Evolutionary conservation across 2,113 vertebrate genomes (phyloP), one percentile per base, ranked within the genome.

Genomic region (Tragulus kanchil): DNA sequence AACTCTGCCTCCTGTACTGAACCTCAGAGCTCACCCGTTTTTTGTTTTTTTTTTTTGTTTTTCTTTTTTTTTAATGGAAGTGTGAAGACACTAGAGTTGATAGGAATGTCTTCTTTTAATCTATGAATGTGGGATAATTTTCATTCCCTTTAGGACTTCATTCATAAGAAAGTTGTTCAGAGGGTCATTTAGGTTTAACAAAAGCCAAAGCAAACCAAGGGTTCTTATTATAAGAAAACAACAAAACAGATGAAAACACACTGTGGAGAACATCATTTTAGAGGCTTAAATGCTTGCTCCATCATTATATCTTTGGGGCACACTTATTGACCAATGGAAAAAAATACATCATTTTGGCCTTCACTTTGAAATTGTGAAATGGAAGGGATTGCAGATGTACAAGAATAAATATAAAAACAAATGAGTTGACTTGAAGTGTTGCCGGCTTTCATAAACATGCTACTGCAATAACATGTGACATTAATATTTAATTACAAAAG

Each of bases 401-500:
- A 98, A 99, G 98, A 99, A 99, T 99, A 99, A 99, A 99, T 99
- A 99, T 99, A 99, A 99, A 99, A 99, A 99, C 99, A 99, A 99
- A 99, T 99, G 99, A 99, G 99, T 99, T 99, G 99, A 99, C 98
- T 98, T 99, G 99, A 99, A 99, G 99, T 99, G 99, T 99, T 99
- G 98, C 99, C 98, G 98, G 99, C 98, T 99, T 99, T 99, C 98
- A 99, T 99, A 99, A 99, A 99, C 99, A 99, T 99, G 99, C 98
- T 99, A 99, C 99, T 99, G 99, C 99, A 99, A 99, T 99, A 99
- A 99, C 99, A 99, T 99, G 99, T 99, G 99, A 99, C 99, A 99
- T 99, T 99, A 99, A 99, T 99, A 99, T 99, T 99, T 99, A 99
- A 99, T 99, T 99, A 99, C 99, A 99, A 99, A 99, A 99, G 99